A percentile compares a stretch with the other conserved stretches of the same genome.
Evolutionary conservation across 92 coral and sea anemone genomes (phyloP).

Genomic region (Diadumene lineata): DNA sequence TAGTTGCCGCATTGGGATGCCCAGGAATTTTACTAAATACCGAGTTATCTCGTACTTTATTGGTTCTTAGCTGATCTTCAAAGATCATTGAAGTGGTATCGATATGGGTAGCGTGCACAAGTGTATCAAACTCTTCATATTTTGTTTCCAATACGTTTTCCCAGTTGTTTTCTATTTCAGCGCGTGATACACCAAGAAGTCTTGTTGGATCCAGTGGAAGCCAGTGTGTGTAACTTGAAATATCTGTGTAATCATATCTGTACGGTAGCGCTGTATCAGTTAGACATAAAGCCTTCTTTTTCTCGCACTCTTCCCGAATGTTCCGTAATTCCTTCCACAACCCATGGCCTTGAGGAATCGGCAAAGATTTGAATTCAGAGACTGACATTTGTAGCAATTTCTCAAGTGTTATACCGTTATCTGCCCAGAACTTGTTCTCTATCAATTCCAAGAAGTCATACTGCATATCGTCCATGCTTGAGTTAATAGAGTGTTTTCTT

Average conservation of each 20-base stretch:
- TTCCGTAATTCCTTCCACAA: neutral
- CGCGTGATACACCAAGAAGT: conserved; percentile 1
- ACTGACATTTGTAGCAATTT: no score
- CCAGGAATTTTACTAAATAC: conserved; percentile 31
- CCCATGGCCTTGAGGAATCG: neutral
- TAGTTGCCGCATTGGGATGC: conserved; percentile 19
- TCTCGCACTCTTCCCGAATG: neutral
- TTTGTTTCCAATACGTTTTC: conserved; percentile 3
- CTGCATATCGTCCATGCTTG: no score
- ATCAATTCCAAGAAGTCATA: no score
- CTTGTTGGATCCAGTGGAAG: conserved; percentile 18
- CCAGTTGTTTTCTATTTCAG: conserved; percentile 4
- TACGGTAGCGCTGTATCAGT: neutral
- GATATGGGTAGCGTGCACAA: conserved; percentile 20
- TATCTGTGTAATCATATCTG: neutral
- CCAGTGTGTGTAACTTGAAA: conserved; percentile 4
- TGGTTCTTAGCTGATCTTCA: neutral
- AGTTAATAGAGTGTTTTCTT: no score
- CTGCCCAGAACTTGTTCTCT: no score
- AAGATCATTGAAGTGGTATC: conserved; percentile 6
- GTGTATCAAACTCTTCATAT: conserved; percentile 17
- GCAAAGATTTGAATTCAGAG: no score
- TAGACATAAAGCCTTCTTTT: neutral
- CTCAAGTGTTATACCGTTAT: no score
- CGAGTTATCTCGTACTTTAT: conserved; percentile 12